These are phyloP conservation scores for Hylia prasina DNA, from an alignment of 2,113 vertebrate species.

Conservation along the genomic window DNA sequence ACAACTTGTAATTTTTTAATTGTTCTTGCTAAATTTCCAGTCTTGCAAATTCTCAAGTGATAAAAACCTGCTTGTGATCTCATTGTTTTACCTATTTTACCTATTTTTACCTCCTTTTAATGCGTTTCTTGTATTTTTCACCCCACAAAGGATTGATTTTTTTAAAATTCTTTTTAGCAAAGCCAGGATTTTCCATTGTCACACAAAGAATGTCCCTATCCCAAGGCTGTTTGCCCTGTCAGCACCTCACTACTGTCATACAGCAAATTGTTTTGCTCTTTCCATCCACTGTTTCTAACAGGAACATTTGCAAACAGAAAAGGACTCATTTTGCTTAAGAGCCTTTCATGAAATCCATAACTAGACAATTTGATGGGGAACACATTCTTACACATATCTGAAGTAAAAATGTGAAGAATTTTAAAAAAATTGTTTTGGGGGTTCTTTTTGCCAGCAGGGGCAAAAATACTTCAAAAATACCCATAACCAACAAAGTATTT, in stretches of 20 bases:
- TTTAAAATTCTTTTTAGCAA: not conserved
- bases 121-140: not conserved
- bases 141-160: not conserved
- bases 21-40: not conserved
- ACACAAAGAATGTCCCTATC: not conserved
- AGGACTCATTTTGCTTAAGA: not conserved
- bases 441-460: not conserved
- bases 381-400: not conserved
- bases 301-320: not conserved
- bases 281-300: not conserved
- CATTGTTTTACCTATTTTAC: not conserved
- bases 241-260: not conserved
- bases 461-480: not conserved
- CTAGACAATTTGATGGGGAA: not conserved
- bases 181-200: not conserved
- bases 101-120: not conserved
- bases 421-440: fast-evolving
- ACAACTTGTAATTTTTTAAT: not conserved
- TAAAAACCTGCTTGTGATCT: not conserved
- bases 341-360: not conserved
- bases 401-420: not conserved
- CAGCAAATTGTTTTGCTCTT: not conserved
- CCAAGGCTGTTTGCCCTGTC: not conserved
- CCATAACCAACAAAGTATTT: not conserved
- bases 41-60: not conserved